Evolutionary conservation across 2,797 vertebrate species (phyloP), one percentile per base, ranked within the genome.

Genomic region (Thripadectes ignobilis): DNA sequence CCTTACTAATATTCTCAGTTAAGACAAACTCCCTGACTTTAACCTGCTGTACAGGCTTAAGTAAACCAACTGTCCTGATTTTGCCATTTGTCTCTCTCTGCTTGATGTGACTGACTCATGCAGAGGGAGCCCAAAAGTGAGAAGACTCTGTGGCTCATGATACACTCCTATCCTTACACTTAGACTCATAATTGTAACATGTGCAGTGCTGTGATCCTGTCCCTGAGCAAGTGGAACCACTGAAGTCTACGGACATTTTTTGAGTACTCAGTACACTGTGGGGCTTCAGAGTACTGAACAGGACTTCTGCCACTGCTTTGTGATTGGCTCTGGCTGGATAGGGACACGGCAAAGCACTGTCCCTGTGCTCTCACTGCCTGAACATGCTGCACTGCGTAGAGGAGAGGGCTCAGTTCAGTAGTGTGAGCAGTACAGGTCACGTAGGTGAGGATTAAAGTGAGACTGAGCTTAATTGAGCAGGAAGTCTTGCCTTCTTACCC

Each of bases 81-180:
- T 75, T 84, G 41, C 51, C 22, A 4, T 87, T 74, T 72, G 21
- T 45, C 3, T 79, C 3, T 68, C 45, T 72, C 45, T 93, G 45
- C 49, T 12, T 2, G 6, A 1, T 38, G 21, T 57, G n/a, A 27
- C n/a, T 20, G 24, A 39, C 29, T 66, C 3, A 6, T 5, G 34
- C 19, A 29, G 36, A 72, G 39, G 19, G 36, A 82, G 1, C 36
- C 17, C 63, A 51, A 66, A 90, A 57, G 10, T 1, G 2, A 73
- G 34, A 29, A 41, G 39, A n/a, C n/a, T 58, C 0, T 0, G 22
- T 52, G 62, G 16, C 36, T 88, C 0, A 0, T 83, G 57, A 22
- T 32, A 14, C 2, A 5, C 27, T 91, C 21, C 14, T 29, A 4
- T 38, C 38, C 69, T 66, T 69, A 43, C 15, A 19, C 38, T 77